phyloP scores from a whole-genome alignment of 2,113 vertebrate genomes.

The Muntiacus reevesi region DNA sequence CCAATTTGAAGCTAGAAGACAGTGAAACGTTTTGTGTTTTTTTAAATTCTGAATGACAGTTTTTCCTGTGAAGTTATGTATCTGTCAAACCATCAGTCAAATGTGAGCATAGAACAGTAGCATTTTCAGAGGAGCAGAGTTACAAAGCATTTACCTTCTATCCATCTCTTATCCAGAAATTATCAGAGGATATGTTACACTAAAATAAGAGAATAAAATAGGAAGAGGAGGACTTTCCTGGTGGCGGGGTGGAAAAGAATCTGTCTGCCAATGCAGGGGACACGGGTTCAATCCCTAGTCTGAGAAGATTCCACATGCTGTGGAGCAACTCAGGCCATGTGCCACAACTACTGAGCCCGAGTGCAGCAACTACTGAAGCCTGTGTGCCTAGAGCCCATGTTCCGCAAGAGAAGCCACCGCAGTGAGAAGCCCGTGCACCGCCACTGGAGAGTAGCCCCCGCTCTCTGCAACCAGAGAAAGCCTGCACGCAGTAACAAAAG shows the following conservation, averaged over 20 bases:
- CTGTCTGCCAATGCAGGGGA: neutral
- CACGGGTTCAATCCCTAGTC: neutral
- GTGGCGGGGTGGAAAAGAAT: neutral
- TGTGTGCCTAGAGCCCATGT: neutral
- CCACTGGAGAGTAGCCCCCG: neutral
- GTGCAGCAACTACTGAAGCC: neutral
- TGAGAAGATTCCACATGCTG: neutral
- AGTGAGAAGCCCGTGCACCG: rapidly evolving
- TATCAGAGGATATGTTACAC: neutral
- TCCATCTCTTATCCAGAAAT: neutral
- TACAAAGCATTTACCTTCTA: neutral
- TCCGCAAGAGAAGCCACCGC: neutral
- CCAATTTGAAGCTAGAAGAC: neutral
- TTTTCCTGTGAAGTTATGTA: neutral
- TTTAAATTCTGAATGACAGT: neutral
- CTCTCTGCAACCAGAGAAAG: neutral
- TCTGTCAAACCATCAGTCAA: neutral
- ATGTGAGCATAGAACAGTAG: neutral
- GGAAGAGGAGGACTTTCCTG: neutral
- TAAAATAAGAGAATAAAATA: conserved; percentile 2
- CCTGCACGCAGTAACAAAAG: neutral
- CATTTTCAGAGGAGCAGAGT: neutral
- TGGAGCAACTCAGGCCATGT: neutral
- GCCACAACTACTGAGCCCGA: neutral
- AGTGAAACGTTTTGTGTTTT: neutral